Evolutionary conservation across 2,888 invertebrate genomes (phyloP), one percentile per base, ranked within the genome.

Genomic region (Ptychoptera albimana): DNA sequence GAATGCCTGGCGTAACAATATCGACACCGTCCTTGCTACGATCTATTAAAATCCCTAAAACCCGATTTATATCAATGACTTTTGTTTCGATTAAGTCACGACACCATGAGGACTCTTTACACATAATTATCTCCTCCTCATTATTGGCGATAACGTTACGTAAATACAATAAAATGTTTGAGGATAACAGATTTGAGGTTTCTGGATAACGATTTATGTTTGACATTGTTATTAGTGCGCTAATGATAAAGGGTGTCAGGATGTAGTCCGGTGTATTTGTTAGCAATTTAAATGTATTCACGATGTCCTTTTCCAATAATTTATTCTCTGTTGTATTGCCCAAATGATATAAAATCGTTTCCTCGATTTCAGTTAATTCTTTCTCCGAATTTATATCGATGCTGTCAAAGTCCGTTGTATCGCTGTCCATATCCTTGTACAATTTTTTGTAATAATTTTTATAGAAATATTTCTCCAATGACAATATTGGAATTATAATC

Each of bases 171-270:
- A 65, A 50, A 10, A 65, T 45, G 4, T 55, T 46, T 2, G 63
- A 60, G 4, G 56, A 52, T 0, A 60, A 59, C 29, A 61, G 49
- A 8, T 55, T 55, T 4, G 56, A 52, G 9, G 45, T 34, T 47
- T 63, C 62, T 1, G 64, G 62, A 45, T 65, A 60, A n/a, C 65
- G 61, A 50, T 64, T 65, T 0, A 58, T 55, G 4, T 52, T 54
- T 1, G 61, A 59, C 63, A 65, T 63, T 0, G 61, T 58, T 11
- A 79, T 60, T 13, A 78, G 59, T 11, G 74, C 67, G 46, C 75
- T 71, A n/a, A 78, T 59, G 49, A 77, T 68, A 55, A 79, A 79
- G 1, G 78, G 74, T 50, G 77, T 72, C 29, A 79, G 57, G 37
- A 77, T 59, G 43, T 70, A 69, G 55, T 78, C 75, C 0, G 78